phyloP scores from a whole-genome alignment of 1,140 invertebrate genomes.

The Brachystomella parvula region DNA sequence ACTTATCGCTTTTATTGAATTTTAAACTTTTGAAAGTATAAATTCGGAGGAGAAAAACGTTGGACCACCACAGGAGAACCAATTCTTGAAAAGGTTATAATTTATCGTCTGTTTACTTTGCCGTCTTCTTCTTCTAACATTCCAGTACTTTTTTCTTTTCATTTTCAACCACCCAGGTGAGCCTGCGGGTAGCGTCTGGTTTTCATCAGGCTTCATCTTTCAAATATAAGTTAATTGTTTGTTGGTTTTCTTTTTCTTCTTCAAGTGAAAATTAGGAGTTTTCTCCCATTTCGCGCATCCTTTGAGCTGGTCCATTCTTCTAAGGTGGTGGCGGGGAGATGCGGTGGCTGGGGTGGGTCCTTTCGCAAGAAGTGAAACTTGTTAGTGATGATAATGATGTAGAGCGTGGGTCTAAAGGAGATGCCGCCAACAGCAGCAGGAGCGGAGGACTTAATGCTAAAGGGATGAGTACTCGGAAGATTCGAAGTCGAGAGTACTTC shows the following conservation, averaged over 20 bases:
- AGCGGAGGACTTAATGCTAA: too few relatives aligned
- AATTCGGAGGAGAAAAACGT: background rate
- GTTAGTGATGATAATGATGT: constrained; percentile 5
- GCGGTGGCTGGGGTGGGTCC: background rate
- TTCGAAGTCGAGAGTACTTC: background rate
- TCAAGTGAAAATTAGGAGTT: background rate
- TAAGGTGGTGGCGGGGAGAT: background rate
- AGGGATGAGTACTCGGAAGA: background rate
- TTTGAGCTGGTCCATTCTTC: too few relatives aligned
- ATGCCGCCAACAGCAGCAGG: background rate
- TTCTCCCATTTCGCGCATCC: background rate
- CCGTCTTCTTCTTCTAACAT: background rate
- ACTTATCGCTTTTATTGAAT: background rate
- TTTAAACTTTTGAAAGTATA: background rate
- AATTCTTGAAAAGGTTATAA: constrained; percentile 12
- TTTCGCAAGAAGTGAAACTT: background rate
- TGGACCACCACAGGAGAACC: constrained; percentile 5
- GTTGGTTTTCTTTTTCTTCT: background rate
- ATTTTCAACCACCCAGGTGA: constrained; percentile 6
- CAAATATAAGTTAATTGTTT: constrained; percentile 6
- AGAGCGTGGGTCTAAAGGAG: background rate
- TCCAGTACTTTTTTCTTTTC: background rate
- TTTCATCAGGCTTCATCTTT: constrained; percentile 4
- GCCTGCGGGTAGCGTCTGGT: constrained; percentile 10
- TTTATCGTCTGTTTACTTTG: constrained; percentile 12